Evolutionary conservation across 2,113 vertebrate genomes (phyloP).

Genomic region (Ciconia maguari): DNA sequence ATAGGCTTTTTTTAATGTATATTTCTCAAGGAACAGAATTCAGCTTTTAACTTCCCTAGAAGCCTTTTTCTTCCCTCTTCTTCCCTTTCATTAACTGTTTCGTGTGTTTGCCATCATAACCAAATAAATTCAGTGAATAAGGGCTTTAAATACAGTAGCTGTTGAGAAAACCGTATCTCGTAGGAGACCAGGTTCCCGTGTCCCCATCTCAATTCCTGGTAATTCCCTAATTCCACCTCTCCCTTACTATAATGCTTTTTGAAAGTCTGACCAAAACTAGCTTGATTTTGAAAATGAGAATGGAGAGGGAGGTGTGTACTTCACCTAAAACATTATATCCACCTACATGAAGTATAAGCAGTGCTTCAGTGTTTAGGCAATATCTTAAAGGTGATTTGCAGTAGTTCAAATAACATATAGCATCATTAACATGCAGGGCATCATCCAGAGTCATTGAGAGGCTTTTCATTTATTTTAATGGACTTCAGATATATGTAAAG

Average conservation of each 20-base stretch:
- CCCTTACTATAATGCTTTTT: background rate
- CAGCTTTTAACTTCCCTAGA: background rate
- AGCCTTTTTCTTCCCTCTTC: background rate
- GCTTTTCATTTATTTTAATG: conserved; percentile 61
- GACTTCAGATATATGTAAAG: conserved; percentile 37
- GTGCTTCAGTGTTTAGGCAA: background rate
- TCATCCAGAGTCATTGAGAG: conserved; percentile 15
- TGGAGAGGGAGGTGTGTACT: background rate
- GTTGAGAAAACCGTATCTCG: background rate
- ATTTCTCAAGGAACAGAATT: background rate
- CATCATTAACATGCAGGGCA: conserved; percentile 26
- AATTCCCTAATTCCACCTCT: background rate
- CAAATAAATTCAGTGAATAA: background rate
- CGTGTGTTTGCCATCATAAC: background rate
- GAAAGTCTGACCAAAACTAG: background rate
- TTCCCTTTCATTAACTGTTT: background rate
- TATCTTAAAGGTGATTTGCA: conserved; percentile 30
- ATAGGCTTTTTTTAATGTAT: background rate
- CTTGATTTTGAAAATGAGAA: background rate
- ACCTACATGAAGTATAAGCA: background rate
- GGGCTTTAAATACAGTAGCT: background rate
- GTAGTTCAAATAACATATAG: background rate
- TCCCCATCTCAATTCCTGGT: background rate
- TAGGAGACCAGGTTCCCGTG: background rate
- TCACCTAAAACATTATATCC: background rate